Percentiles rank a stretch among this genome's conserved stretches.
Conservation (phyloP, 2,797 vertebrate species). For the Chelon auratus region DNA sequence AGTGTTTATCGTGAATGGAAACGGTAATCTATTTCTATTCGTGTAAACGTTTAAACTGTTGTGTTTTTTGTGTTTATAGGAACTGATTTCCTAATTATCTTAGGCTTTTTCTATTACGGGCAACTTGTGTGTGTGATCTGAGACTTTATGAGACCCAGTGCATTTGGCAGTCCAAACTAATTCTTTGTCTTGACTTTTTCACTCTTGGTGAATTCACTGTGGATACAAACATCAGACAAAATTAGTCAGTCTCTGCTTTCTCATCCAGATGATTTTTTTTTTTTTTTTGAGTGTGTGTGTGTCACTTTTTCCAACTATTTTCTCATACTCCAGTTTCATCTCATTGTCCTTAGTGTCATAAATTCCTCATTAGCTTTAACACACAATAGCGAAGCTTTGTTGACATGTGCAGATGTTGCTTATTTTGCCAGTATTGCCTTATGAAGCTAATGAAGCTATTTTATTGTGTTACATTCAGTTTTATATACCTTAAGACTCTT, state of each 20-base stretch:
- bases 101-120: slow-evolving; percentile 22
- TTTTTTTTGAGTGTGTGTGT: background rate
- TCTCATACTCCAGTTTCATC: background rate
- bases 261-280: background rate
- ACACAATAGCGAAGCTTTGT: background rate
- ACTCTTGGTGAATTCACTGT: slow-evolving; percentile 4
- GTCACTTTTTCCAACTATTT: background rate
- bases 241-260: slow-evolving; percentile 11
- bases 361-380: slow-evolving; percentile 12
- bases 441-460: slow-evolving; percentile 3
- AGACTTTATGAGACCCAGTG: slow-evolving; percentile 33
- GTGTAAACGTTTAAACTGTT: slow-evolving; percentile 46
- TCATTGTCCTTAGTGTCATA: background rate
- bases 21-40: slow-evolving; percentile 33
- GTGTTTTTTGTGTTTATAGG: slow-evolving; percentile 45
- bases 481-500: background rate
- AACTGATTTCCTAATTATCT: slow-evolving; percentile 55
- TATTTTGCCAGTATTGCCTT: background rate
- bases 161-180: slow-evolving; percentile 25
- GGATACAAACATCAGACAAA: slow-evolving; percentile 9
- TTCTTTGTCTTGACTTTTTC: slow-evolving; percentile 18
- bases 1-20: slow-evolving; percentile 43
- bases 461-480: slow-evolving; percentile 7
- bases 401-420: background rate
- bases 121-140: slow-evolving; percentile 38